Percentiles rank a stretch among this genome's conserved stretches.
These are phyloP conservation scores for Drosophila parabipectinata DNA, from an alignment of 1,140 invertebrate genomes.

Conservation along the genomic window DNA sequence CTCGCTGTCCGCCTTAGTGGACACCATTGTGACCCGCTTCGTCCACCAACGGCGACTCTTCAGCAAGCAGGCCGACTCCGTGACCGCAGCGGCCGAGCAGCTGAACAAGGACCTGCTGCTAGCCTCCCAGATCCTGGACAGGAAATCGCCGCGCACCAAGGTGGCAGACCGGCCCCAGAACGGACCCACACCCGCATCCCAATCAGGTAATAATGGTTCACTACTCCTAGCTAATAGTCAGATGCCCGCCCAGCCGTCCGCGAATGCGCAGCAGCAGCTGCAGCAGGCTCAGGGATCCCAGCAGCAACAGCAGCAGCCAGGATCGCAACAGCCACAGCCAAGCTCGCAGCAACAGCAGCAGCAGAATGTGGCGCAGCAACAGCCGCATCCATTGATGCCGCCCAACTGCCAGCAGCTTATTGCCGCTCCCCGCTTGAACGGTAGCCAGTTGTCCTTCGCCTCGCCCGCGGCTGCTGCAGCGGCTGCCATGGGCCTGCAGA, in stretches of 20 bases:
- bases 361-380: slow-evolving; percentile 46
- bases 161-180: slow-evolving; percentile 88
- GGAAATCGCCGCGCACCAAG: slow-evolving; percentile 92
- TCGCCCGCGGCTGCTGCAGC: slow-evolving; percentile 81
- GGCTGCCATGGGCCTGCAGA: slow-evolving; percentile 80
- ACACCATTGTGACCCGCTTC: slow-evolving; percentile 93
- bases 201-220: slow-evolving; percentile 86
- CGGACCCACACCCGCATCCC: slow-evolving; percentile 84
- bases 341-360: slow-evolving; percentile 43
- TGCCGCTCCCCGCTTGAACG: slow-evolving; percentile 76
- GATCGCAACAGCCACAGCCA: slow-evolving; percentile 35
- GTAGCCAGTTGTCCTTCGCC: slow-evolving; percentile 77
- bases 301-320: slow-evolving; percentile 32
- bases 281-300: slow-evolving; percentile 27
- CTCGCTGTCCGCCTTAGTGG: slow-evolving; percentile 93
- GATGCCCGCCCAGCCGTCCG: slow-evolving; percentile 63
- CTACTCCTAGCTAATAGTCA: slow-evolving; percentile 83
- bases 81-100: slow-evolving; percentile 90
- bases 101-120: slow-evolving; percentile 92
- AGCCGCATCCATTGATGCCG: slow-evolving; percentile 42
- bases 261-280: slow-evolving; percentile 45
- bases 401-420: slow-evolving; percentile 78
- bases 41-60: slow-evolving; percentile 91
- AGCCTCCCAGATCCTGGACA: slow-evolving; percentile 91
- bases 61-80: slow-evolving; percentile 90